These are phyloP conservation scores for Tokudaia tokunoshimensis DNA, from an alignment of 2,797 vertebrate species.

Conservation along the genomic window DNA sequence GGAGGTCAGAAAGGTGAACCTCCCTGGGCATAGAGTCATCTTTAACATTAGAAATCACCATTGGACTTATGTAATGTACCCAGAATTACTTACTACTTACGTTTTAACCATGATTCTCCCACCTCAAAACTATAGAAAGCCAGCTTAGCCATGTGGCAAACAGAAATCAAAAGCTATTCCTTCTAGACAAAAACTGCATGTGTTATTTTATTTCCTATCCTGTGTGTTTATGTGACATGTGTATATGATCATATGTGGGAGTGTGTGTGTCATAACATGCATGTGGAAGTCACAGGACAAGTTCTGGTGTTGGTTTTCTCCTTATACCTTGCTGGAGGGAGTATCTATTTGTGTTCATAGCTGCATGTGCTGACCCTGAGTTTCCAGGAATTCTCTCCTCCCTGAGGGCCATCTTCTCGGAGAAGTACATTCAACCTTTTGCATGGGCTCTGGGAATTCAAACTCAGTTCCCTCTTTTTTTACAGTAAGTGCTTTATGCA, in stretches of 20 bases:
- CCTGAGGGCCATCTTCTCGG: background rate
- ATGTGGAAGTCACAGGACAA: background rate
- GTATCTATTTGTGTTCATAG: background rate
- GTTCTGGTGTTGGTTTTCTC: background rate
- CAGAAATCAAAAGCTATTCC: background rate
- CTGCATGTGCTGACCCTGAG: too few relatives aligned
- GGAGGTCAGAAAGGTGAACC: constrained; percentile 65
- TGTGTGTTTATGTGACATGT: background rate
- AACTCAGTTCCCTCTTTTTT: background rate
- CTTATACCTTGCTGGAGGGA: background rate
- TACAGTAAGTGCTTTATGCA: background rate
- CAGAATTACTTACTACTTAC: background rate
- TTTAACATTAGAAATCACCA: constrained; percentile 42
- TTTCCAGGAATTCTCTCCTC: background rate
- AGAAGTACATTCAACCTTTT: background rate
- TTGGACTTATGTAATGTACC: background rate
- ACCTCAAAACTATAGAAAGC: background rate
- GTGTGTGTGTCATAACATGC: background rate
- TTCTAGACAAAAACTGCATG: background rate
- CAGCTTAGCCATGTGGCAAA: background rate
- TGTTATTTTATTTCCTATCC: background rate
- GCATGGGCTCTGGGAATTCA: background rate
- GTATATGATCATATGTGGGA: background rate
- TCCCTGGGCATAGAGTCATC: background rate
- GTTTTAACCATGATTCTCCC: background rate